These are phyloP conservation scores for Phaethon lepturus DNA, from an alignment of 2,113 vertebrate species.

Conservation along the genomic window DNA sequence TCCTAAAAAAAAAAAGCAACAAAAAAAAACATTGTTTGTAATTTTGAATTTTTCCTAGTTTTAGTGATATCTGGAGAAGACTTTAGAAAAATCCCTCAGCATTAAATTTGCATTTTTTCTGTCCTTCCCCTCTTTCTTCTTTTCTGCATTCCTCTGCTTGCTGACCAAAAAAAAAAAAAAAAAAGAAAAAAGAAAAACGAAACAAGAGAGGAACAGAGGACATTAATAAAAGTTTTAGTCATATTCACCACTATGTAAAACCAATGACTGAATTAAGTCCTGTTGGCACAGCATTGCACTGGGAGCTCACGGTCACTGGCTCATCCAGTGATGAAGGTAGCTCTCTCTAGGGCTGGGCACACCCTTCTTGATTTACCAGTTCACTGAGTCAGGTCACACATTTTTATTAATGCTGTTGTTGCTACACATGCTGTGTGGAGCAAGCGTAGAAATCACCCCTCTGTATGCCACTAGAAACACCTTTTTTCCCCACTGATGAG, in stretches of 20 bases:
- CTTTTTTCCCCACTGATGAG: background rate
- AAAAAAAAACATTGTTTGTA: background rate
- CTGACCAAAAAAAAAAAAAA: background rate
- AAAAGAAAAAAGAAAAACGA: background rate
- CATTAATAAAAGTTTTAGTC: background rate
- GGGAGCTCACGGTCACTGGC: background rate
- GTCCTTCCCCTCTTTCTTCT: background rate
- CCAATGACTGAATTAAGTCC: background rate
- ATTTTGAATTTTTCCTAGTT: background rate
- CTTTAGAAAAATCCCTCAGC: background rate
- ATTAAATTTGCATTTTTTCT: background rate
- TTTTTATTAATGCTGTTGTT: background rate
- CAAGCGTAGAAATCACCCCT: background rate
- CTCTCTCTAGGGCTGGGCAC: background rate
- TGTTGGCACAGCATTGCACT: background rate
- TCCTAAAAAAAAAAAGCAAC: background rate
- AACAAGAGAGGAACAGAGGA: background rate
- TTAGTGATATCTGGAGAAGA: background rate
- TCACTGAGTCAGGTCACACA: background rate
- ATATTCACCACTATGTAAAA: background rate
- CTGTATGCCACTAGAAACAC: background rate
- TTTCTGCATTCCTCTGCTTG: background rate
- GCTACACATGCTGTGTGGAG: background rate
- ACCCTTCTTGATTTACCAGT: background rate
- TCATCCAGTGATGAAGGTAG: background rate